Base-by-base conservation (phyloP, 2,888 invertebrate genomes). In the Chrysina gloriosa region DNA sequence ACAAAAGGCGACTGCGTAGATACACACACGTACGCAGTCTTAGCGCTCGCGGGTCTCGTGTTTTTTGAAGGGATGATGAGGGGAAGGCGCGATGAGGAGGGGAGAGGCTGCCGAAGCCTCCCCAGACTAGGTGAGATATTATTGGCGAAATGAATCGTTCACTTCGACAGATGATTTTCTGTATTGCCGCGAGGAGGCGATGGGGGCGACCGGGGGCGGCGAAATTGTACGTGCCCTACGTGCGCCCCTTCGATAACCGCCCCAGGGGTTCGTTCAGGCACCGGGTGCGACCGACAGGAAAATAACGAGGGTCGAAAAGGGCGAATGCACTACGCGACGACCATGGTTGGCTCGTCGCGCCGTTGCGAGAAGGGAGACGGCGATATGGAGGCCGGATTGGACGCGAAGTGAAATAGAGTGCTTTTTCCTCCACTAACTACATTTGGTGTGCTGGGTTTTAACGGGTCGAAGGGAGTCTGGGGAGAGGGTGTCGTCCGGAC, bases 201-300 rank as follows among this genome's bases (percentile, higher is more conserved):
- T 19, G 45, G 52, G 48, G 11, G 11, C 25, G 21, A 34, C 64
- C 47, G 56, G 63, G 63, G 73, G 71, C 58, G 70, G 67, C 52
- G 63, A 69, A 66, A 69, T 69, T 66, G 42, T 63, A 31, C 63
- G 31, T 48, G 34, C 6, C 14, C 29, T 34, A 5, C 27, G 47
- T 52, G 54, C 69, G 50, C 75, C 75, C 71, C 70, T 67, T 71
- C 65, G 67, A 69, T 69, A 72, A 72, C 72, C 74, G 71, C 72
- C 72, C 74, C 70, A 72, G 72, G 73, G 75, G 76, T 76, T 56
- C 56, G 56, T 56, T 74, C 77, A 75, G 74, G 77, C 81, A 79
- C 80, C 81, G 81, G 80, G 79, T 81, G 81, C 80, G 80, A 74
- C 79, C 80, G 82, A 82, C 82, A 79, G 81, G 77, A 80, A 80